These are phyloP conservation scores for Struthidea cinerea DNA, from an alignment of 2,113 vertebrate species.

Conservation along the genomic window DNA sequence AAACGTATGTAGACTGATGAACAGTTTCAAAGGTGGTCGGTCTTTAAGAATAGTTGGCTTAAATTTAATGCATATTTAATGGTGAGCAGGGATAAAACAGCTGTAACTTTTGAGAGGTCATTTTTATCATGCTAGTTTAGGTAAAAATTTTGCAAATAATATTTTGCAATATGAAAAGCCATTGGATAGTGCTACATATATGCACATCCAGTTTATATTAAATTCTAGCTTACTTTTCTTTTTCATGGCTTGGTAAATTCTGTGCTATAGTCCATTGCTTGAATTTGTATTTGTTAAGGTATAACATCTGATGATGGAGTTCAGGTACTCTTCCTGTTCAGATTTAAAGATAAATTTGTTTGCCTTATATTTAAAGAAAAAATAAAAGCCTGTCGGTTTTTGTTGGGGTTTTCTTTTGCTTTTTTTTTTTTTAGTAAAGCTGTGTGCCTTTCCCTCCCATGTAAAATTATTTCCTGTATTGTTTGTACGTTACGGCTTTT, in stretches of 20 bases:
- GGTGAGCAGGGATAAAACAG: background rate
- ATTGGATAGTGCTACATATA: background rate
- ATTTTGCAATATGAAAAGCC: background rate
- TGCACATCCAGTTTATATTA: background rate
- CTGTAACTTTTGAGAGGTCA: background rate
- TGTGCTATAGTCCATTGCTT: background rate
- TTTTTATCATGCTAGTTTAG: background rate
- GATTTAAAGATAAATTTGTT: background rate
- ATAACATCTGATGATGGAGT: background rate
- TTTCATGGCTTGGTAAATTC: background rate
- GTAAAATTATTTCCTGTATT: background rate
- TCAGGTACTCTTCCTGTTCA: background rate
- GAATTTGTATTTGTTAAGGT: background rate
- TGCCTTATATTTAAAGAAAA: background rate
- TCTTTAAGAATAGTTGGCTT: background rate
- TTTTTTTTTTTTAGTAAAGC: background rate
- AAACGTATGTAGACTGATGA: fast-evolving
- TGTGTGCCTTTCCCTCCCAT: background rate
- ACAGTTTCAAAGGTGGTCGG: background rate
- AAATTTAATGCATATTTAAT: background rate
- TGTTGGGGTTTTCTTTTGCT: background rate
- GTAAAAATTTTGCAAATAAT: background rate
- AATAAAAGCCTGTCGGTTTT: background rate
- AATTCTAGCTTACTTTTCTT: background rate
- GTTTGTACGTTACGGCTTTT: background rate